Percentiles rank a stretch among this genome's conserved stretches.
phyloP scores from a whole-genome alignment of 2,888 invertebrate species.

The Allolobophora icterica region DNA sequence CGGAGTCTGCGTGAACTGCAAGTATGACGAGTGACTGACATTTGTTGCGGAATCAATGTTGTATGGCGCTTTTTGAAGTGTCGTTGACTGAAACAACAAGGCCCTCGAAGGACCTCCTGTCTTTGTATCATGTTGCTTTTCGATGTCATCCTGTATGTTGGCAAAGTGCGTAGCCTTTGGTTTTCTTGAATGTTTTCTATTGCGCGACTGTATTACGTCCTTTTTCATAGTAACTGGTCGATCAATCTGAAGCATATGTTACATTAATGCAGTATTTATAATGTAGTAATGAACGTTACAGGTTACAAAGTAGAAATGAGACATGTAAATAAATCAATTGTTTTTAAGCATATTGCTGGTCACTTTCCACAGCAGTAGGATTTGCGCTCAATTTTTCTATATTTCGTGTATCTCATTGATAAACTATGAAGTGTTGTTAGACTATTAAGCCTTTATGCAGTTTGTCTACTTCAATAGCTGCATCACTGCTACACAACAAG shows the following conservation, averaged over 20 bases:
- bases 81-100: background rate
- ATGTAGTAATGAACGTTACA: too few relatives aligned
- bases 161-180: background rate
- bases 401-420: too few relatives aligned
- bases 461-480: background rate
- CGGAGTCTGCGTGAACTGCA: background rate
- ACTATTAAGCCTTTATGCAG: background rate
- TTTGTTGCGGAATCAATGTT: background rate
- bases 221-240: slow-evolving; percentile 17
- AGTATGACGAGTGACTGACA: background rate
- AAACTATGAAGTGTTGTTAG: too few relatives aligned
- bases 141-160: background rate
- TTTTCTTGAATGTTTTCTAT: background rate
- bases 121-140: background rate
- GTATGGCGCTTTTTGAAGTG: background rate
- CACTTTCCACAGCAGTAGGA: too few relatives aligned
- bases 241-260: background rate
- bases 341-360: too few relatives aligned
- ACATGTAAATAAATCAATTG: too few relatives aligned
- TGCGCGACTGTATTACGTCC: background rate
- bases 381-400: too few relatives aligned
- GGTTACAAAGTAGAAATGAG: too few relatives aligned
- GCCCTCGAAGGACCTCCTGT: background rate
- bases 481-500: background rate
- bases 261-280: background rate